These are phyloP conservation scores for Fregetta grallaria DNA, from an alignment of 2,113 vertebrate species.

Conservation along the genomic window DNA sequence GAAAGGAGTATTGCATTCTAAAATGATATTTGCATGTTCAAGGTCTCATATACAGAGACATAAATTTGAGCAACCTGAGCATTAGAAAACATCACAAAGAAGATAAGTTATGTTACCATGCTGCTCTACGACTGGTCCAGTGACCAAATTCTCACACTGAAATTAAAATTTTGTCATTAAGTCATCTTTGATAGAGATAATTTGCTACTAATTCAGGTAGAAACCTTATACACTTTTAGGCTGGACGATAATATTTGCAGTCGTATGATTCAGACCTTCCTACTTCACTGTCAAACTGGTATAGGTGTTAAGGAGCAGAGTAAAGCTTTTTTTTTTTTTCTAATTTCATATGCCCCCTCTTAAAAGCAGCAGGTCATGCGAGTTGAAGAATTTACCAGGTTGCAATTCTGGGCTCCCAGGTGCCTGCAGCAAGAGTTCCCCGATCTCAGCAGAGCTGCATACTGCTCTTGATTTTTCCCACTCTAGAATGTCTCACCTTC, in stretches of 20 bases:
- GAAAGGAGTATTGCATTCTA: not conserved
- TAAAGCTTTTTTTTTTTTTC: not conserved
- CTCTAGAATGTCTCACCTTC: not conserved
- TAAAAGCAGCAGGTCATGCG: not conserved
- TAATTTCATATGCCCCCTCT: not conserved
- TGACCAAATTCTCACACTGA: not conserved
- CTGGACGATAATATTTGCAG: not conserved
- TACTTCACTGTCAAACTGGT: not conserved
- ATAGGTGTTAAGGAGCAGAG: not conserved
- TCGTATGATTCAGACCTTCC: not conserved
- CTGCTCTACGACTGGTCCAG: not conserved
- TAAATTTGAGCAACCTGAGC: not conserved
- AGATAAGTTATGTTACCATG: not conserved
- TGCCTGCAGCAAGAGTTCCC: not conserved
- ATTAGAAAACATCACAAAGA: not conserved
- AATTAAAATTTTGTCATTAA: not conserved
- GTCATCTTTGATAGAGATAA: not conserved
- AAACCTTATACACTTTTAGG: not conserved
- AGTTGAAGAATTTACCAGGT: not conserved
- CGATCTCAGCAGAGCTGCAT: not conserved
- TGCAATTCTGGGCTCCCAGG: not conserved
- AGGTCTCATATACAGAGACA: not conserved
- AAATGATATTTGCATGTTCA: not conserved
- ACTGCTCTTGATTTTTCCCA: not conserved
- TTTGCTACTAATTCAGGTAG: not conserved